phyloP scores from a whole-genome alignment of 2,113 vertebrate species.

The Diadophis punctatus region DNA sequence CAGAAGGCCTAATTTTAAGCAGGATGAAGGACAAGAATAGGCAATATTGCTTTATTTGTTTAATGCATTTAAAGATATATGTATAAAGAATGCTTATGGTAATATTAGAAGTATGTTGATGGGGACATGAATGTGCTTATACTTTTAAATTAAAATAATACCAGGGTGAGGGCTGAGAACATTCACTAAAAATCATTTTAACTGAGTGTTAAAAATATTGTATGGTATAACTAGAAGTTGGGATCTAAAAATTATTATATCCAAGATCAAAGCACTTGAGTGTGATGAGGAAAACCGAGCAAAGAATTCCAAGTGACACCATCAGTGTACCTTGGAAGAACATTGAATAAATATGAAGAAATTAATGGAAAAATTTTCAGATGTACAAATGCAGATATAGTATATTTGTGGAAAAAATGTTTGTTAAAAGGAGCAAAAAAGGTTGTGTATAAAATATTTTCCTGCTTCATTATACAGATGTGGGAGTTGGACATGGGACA shows the following conservation, averaged over 20 bases:
- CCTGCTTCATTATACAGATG: neutral
- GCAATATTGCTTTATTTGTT: neutral
- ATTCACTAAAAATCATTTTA: neutral
- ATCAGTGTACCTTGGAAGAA: neutral
- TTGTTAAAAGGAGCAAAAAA: neutral
- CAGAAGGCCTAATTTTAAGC: neutral
- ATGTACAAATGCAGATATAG: neutral
- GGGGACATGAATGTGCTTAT: neutral
- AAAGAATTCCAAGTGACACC: neutral
- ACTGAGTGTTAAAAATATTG: neutral
- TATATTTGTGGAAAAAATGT: neutral
- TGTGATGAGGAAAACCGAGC: neutral
- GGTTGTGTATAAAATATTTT: neutral
- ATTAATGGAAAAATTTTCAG: neutral
- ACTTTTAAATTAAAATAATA: neutral
- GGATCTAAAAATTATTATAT: neutral
- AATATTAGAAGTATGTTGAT: neutral
- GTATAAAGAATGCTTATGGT: neutral
- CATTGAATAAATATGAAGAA: neutral
- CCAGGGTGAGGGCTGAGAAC: neutral
- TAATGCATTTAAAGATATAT: neutral
- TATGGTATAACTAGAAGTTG: neutral
- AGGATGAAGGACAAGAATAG: neutral
- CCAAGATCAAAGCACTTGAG: neutral
- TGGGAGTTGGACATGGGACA: neutral